Percentiles rank a stretch among this genome's conserved stretches.
Conservation (phyloP, 2,113 vertebrate genomes). For the Trichechus manatus region DNA sequence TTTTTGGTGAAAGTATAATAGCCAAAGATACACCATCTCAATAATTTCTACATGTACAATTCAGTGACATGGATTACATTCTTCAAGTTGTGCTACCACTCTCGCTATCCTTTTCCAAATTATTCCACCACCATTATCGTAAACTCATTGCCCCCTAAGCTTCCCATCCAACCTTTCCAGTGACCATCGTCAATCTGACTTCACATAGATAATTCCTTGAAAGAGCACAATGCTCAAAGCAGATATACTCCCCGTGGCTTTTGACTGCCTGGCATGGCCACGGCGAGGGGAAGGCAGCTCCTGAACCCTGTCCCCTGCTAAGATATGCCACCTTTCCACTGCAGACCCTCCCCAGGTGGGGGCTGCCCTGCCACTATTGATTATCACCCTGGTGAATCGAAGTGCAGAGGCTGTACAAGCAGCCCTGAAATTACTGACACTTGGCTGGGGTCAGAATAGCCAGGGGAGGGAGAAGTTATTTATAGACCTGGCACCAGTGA, state of each 20-base stretch:
- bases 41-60: neutral
- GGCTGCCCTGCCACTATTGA: neutral
- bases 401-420: neutral
- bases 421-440: neutral
- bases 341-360: neutral
- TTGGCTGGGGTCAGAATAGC: neutral
- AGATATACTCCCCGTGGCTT: neutral
- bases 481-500: slow-evolving; percentile 69
- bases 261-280: neutral
- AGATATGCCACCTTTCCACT: accelerated
- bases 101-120: neutral
- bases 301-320: neutral
- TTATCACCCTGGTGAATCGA: neutral
- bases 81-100: neutral
- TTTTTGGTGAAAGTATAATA: too few relatives aligned
- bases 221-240: neutral
- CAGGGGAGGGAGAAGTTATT: slow-evolving; percentile 56
- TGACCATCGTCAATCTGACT: neutral
- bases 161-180: neutral
- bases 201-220: neutral
- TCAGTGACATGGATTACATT: neutral
- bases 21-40: neutral
- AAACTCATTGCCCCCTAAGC: neutral
- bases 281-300: neutral
- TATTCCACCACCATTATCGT: neutral